These are phyloP conservation scores for Alces alces DNA, from an alignment of 2,113 vertebrate genomes.

Conservation along the genomic window DNA sequence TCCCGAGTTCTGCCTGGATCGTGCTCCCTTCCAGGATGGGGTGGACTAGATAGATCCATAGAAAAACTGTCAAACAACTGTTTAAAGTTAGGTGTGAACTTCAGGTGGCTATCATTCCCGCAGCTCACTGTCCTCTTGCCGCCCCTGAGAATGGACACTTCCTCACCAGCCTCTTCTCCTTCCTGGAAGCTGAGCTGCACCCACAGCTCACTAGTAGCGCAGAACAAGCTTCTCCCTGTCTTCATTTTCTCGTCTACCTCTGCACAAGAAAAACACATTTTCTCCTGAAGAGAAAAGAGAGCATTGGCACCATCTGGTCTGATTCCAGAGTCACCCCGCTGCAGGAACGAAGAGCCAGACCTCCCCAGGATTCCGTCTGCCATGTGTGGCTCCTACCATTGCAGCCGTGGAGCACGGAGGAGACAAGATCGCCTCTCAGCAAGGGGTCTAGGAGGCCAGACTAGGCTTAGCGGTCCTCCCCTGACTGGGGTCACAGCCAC, in stretches of 20 bases:
- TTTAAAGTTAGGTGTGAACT: not conserved
- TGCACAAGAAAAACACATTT: not conserved
- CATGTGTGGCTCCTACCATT: not conserved
- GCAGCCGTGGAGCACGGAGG: accelerated
- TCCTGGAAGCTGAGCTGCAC: not conserved
- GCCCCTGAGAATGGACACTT: accelerated
- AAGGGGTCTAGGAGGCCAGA: not conserved
- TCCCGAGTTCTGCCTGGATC: not conserved
- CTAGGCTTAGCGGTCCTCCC: not conserved
- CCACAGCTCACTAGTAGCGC: not conserved
- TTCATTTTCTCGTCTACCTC: not conserved
- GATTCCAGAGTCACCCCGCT: not conserved
- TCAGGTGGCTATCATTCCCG: not conserved
- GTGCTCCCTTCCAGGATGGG: not conserved
- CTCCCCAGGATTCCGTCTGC: not conserved
- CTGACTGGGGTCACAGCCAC: not conserved
- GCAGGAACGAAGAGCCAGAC: not conserved
- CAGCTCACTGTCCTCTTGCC: not conserved
- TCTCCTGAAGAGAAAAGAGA: not conserved
- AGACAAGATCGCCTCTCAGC: not conserved
- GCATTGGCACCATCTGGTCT: not conserved
- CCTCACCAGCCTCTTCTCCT: not conserved
- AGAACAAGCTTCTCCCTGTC: not conserved
- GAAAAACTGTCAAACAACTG: not conserved
- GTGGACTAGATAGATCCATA: not conserved